A percentile compares a stretch with the other conserved stretches of the same genome.
These are phyloP conservation scores for Rhyacichthys aspro DNA, from an alignment of 2,797 vertebrate species.

Conservation along the genomic window DNA sequence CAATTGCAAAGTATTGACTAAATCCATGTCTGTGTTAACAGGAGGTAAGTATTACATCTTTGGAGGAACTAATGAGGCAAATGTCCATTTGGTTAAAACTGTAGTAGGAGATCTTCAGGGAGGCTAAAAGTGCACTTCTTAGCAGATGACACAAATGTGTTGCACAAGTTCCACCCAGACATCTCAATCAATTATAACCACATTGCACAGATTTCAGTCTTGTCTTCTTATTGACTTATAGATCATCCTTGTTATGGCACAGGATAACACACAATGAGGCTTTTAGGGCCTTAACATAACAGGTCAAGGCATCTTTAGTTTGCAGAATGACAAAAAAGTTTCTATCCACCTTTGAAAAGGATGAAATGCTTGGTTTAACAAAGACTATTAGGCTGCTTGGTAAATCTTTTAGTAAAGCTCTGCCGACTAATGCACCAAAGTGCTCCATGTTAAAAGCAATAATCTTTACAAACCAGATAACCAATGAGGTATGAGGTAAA, in stretches of 20 bases:
- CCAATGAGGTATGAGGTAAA: conserved; percentile 94
- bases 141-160: conserved; percentile 85
- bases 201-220: conserved; percentile 88
- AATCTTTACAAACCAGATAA: conserved; percentile 99
- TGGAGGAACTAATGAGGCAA: conserved; percentile 77
- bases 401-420: conserved; percentile 74
- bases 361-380: conserved; percentile 56
- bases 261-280: conserved; percentile 78
- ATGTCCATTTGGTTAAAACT: conserved; percentile 83
- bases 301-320: conserved; percentile 61
- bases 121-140: conserved; percentile 86
- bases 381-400: conserved; percentile 58
- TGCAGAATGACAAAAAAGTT: conserved; percentile 55
- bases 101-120: conserved; percentile 81
- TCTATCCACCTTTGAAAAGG: conserved; percentile 53
- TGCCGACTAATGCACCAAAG: conserved; percentile 80
- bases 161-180: conserved; percentile 85
- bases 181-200: conserved; percentile 93
- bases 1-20: conserved; percentile 64
- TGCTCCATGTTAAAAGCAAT: conserved; percentile 86
- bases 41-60: conserved; percentile 70
- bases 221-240: conserved; percentile 86
- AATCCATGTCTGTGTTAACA: conserved; percentile 72
- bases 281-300: conserved; percentile 74
- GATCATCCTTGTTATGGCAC: conserved; percentile 82